Conservation (phyloP, 2,113 vertebrate genomes). For the Petrocephalus zakoni region DNA sequence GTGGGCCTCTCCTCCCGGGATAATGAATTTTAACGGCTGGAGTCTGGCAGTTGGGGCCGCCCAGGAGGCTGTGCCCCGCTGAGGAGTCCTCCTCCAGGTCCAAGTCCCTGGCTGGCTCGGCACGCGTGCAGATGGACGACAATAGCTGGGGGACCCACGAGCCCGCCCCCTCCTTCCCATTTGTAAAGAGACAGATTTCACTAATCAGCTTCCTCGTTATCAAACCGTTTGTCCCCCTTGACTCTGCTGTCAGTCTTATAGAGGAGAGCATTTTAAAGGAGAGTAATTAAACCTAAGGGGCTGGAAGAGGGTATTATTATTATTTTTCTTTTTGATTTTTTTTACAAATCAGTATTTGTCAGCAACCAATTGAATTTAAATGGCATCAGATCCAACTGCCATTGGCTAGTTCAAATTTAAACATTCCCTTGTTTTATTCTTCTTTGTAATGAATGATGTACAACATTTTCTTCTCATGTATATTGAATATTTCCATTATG, state of each 20-base stretch:
- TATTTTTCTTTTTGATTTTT: slow-evolving; percentile 35
- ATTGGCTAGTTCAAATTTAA: slow-evolving; percentile 21
- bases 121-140: slow-evolving; percentile 79
- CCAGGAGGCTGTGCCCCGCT: slow-evolving; percentile 59
- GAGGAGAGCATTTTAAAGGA: neutral
- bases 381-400: neutral
- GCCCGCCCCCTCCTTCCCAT: slow-evolving; percentile 54
- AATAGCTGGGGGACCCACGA: slow-evolving; percentile 66
- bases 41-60: slow-evolving; percentile 54
- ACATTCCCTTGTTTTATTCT: neutral
- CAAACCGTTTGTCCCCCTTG: slow-evolving; percentile 52
- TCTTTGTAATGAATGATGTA: neutral
- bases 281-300: slow-evolving; percentile 10
- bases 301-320: neutral
- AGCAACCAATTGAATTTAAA: slow-evolving; percentile 47
- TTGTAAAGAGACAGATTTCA: slow-evolving; percentile 65
- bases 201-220: slow-evolving; percentile 69
- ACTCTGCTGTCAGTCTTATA: slow-evolving; percentile 7
- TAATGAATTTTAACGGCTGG: slow-evolving; percentile 81
- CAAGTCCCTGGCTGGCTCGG: slow-evolving; percentile 53
- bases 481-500: neutral
- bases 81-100: slow-evolving; percentile 52
- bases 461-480: neutral
- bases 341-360: slow-evolving; percentile 56
- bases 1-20: slow-evolving; percentile 67